Conservation (phyloP, 2,113 vertebrate genomes). For the Colaptes auratus region DNA sequence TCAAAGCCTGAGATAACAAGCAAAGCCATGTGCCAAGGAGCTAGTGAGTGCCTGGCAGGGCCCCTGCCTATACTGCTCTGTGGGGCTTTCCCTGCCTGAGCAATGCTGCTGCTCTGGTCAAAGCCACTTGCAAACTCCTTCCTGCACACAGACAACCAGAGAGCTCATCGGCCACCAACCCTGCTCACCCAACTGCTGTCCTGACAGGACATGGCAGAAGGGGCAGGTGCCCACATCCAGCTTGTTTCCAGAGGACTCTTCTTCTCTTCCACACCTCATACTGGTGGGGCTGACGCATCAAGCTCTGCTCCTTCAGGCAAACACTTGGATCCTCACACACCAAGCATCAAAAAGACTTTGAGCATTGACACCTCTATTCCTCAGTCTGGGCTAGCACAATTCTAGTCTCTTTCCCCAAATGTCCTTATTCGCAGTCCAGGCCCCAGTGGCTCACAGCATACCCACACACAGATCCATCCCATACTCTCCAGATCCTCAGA, state of each 20-base stretch:
- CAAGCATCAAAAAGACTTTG: not conserved
- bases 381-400: not conserved
- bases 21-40: not conserved
- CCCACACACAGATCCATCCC: not conserved
- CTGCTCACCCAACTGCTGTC: not conserved
- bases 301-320: not conserved
- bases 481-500: not conserved
- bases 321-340: not conserved
- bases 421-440: not conserved
- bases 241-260: not conserved
- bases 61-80: accelerated
- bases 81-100: not conserved
- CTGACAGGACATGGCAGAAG: not conserved
- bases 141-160: accelerated
- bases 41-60: accelerated
- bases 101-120: not conserved
- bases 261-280: not conserved
- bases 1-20: not conserved
- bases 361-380: not conserved
- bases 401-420: not conserved
- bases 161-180: not conserved
- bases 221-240: accelerated
- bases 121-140: not conserved
- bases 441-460: not conserved
- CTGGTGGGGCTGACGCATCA: not conserved